Percentiles rank a stretch among this genome's conserved stretches.
phyloP scores from a whole-genome alignment of 1,140 invertebrate genomes.

The Lucilia cuprina region DNA sequence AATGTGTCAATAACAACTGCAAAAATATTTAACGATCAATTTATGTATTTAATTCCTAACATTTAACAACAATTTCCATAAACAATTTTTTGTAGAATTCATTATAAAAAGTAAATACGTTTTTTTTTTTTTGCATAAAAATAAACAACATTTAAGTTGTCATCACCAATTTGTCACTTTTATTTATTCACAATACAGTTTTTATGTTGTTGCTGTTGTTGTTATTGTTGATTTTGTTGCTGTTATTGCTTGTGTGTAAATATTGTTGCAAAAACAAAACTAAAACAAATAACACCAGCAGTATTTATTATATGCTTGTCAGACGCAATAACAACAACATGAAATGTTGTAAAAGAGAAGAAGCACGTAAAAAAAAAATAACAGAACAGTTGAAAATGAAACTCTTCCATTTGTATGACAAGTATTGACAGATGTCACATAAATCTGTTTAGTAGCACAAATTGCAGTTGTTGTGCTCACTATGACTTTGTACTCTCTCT shows the following conservation, averaged over 20 bases:
- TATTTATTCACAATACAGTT: constrained; percentile 20
- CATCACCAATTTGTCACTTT: constrained; percentile 21
- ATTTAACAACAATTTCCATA: no score
- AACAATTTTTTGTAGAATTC: no score
- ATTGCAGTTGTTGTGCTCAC: constrained; percentile 7
- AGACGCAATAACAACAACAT: neutral
- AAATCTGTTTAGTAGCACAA: constrained; percentile 24
- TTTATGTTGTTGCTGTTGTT: constrained; percentile 2
- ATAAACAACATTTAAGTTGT: neutral
- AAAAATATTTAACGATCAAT: no score
- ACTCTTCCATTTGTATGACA: constrained; percentile 21
- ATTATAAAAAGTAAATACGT: neutral
- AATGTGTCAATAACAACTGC: no score
- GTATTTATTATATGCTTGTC: neutral
- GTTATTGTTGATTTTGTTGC: no score
- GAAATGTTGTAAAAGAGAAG: neutral
- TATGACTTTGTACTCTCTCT: neutral
- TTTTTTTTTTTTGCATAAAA: neutral
- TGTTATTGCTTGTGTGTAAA: neutral
- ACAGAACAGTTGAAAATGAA: constrained; percentile 9
- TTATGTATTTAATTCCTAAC: no score
- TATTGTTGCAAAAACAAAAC: neutral
- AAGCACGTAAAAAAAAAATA: neutral
- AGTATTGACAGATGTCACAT: constrained; percentile 34
- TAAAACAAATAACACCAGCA: neutral